These are phyloP conservation scores for Leucophenga maculata DNA, from an alignment of 2,888 invertebrate species.

Conservation along the genomic window DNA sequence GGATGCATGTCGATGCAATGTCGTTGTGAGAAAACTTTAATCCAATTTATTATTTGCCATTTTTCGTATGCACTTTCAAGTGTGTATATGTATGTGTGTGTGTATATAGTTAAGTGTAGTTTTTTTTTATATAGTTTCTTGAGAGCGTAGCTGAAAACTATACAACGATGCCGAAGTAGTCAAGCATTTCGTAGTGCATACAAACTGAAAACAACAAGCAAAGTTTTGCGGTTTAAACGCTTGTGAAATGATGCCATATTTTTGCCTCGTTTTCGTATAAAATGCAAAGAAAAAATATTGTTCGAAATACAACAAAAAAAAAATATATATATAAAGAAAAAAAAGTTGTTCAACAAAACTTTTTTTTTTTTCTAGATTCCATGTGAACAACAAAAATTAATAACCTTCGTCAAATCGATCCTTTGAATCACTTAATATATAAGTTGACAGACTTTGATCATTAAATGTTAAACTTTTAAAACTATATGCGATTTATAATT, in stretches of 20 bases:
- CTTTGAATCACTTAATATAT: no score
- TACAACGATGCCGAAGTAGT: no score
- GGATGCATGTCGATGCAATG: not conserved
- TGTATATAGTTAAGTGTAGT: not conserved
- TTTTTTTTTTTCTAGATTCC: not conserved
- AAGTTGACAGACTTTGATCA: not conserved
- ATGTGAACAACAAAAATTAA: no score
- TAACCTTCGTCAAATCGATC: no score
- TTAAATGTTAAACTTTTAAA: not conserved
- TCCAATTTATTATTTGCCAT: constrained; percentile 21
- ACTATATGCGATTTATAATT: no score
- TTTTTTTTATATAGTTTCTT: constrained; percentile 11
- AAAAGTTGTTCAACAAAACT: not conserved
- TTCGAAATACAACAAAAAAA: no score
- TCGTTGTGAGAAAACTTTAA: constrained; percentile 14
- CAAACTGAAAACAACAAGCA: not conserved
- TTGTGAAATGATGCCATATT: constrained; percentile 55
- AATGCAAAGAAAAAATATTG: not conserved
- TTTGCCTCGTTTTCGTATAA: constrained; percentile 21
- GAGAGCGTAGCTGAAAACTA: not conserved
- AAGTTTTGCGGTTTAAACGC: constrained; percentile 32
- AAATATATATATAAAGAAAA: no score
- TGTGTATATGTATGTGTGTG: not conserved
- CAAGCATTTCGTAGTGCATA: no score
- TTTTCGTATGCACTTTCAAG: not conserved